Evolutionary conservation across 2,113 vertebrate species (phyloP).

Genomic region (Mandrillus leucophaeus): DNA sequence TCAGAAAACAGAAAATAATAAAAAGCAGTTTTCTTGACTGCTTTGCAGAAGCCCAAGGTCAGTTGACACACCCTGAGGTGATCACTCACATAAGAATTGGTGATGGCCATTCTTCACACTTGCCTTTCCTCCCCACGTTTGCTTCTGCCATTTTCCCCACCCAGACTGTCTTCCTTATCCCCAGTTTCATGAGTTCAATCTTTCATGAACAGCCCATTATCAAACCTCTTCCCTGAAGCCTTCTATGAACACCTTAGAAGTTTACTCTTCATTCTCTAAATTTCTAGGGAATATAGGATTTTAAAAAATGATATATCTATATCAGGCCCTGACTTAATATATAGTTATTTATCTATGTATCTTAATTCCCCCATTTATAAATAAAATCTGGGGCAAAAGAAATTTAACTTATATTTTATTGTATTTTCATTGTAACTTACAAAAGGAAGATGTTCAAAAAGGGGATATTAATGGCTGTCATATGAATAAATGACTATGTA

Average conservation of each 20-base stretch:
- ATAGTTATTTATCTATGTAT: not conserved
- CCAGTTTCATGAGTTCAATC: not conserved
- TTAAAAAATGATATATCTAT: not conserved
- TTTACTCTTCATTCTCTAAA: not conserved
- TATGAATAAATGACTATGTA: not conserved
- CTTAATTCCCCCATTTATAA: not conserved
- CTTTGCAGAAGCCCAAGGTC: not conserved
- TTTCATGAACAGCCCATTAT: not conserved
- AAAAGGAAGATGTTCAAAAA: constrained; percentile 7
- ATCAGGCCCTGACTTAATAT: not conserved
- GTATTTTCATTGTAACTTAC: not conserved
- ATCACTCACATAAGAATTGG: not conserved
- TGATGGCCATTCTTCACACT: not conserved
- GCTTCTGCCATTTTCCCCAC: not conserved
- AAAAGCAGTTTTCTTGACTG: not conserved
- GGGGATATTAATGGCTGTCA: not conserved
- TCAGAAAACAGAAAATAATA: not conserved
- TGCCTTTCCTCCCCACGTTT: not conserved
- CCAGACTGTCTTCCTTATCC: not conserved
- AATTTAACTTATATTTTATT: not conserved
- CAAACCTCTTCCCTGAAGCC: not conserved
- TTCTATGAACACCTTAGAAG: not conserved
- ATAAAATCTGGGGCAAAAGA: not conserved
- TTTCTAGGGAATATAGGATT: not conserved
- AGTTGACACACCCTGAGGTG: not conserved